A percentile compares a stretch with the other conserved stretches of the same genome.
Evolutionary conservation across 2,888 invertebrate genomes (phyloP).

Genomic region (Caenorhabditis macrosperma): DNA sequence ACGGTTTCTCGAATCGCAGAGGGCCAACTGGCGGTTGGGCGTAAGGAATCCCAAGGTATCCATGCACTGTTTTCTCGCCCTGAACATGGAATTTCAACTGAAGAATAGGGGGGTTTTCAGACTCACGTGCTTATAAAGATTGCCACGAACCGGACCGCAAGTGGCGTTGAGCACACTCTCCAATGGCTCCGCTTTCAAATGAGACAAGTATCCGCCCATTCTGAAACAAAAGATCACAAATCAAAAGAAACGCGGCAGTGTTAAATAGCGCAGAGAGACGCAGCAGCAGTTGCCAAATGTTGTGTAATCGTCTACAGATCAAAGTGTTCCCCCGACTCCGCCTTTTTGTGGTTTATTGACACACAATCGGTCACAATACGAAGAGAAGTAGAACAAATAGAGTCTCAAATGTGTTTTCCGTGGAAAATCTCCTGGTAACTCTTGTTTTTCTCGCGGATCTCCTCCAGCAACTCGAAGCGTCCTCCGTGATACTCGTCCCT

Average conservation of each 20-base stretch:
- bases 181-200: constrained; percentile 29
- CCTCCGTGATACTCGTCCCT: constrained; percentile 14
- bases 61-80: constrained; percentile 30
- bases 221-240: constrained; percentile 8
- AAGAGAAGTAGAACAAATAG: constrained; percentile 14
- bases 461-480: constrained; percentile 6
- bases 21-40: constrained; percentile 37
- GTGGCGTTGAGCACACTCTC: constrained; percentile 17
- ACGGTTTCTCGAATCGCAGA: constrained; percentile 33
- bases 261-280: constrained; percentile 27
- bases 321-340: constrained; percentile 10
- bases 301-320: constrained; percentile 42
- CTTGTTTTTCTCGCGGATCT: constrained; percentile 21
- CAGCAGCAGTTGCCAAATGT: constrained; percentile 46
- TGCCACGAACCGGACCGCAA: constrained; percentile 37
- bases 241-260: constrained; percentile 3
- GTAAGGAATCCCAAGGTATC: constrained; percentile 39
- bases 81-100: neutral
- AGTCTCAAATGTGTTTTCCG: constrained; percentile 1
- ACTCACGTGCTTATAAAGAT: constrained; percentile 27
- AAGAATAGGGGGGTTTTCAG: too few species aligned
- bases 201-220: constrained; percentile 37
- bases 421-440: constrained; percentile 21
- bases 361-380: constrained; percentile 30
- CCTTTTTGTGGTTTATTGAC: constrained; percentile 51